Evolutionary conservation across 2,113 vertebrate species (phyloP), one percentile per base, ranked within the genome.

Genomic region (Tragelaphus buxtoni): DNA sequence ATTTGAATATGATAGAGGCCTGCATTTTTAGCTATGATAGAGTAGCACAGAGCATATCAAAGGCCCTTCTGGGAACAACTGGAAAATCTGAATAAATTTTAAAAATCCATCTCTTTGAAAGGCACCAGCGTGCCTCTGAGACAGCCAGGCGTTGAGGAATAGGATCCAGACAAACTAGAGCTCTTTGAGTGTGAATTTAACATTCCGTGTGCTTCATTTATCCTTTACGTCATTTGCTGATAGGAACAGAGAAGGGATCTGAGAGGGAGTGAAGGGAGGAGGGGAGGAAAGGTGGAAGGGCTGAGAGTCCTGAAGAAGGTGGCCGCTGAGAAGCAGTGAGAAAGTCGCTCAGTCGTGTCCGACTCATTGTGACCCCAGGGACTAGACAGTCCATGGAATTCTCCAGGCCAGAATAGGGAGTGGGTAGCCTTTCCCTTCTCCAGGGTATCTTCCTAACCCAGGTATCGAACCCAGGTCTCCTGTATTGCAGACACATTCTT

Each of bases 261-360:
- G 28, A 26, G 55, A 79, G 32, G 10, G 60, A 3, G 5, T 20
- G 30, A 7, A 16, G 18, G 30, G 3, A 7, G 24, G 10, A 51
- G 5, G 30, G 24, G 3, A 5, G 14, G 10, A 51, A 5, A 18
- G 1, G 22, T 8, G 28, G 35, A 28, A 16, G 12, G 47, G 49
- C 7, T 39, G 17, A 61, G 24, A 55, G 10, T 72, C 47, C 4
- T 3, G 51, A 83, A 42, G 11, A 42, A 11, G 7, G 4, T 39
- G 42, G 20, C 32, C 63, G 9, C 63, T 30, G 10, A 87, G 28
- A 87, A 51, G 2, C 1, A 39, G 35, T 22, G 35, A 24, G 65
- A 24, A 39, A 39, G 65, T 39, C 20, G 2, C 20, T 72, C 9
- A 11, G 5, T 39, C 0, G 0, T 72, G 1, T 24, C 65, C 0